These are phyloP conservation scores for Drosophila jambulina DNA, from an alignment of 1,140 invertebrate genomes.

Conservation along the genomic window DNA sequence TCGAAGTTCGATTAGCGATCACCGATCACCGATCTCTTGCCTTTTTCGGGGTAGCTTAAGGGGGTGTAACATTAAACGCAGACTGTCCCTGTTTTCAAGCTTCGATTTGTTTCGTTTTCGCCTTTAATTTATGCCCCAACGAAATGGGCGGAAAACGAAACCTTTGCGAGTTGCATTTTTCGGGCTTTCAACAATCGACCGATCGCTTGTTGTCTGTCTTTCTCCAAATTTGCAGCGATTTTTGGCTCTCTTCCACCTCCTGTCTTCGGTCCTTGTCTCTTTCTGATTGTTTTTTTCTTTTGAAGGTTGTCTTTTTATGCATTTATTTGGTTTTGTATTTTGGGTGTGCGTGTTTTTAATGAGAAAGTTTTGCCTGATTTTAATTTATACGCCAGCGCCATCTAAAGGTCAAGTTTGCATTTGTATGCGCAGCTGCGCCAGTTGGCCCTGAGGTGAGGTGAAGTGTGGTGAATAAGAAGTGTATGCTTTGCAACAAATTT, in stretches of 20 bases:
- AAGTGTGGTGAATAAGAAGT: background rate
- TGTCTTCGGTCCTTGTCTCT: slow-evolving; percentile 45
- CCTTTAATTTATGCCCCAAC: slow-evolving; percentile 60
- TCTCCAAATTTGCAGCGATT: slow-evolving; percentile 14
- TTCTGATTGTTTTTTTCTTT: slow-evolving; percentile 12
- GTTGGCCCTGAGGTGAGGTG: slow-evolving; percentile 2
- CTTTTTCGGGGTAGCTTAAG: background rate
- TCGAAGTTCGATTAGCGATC: slow-evolving; percentile 4
- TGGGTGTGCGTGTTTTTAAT: slow-evolving; percentile 48
- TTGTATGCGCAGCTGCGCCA: slow-evolving; percentile 53
- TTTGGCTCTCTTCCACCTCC: slow-evolving; percentile 9
- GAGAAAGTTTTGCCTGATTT: slow-evolving; percentile 67
- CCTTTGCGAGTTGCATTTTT: slow-evolving; percentile 22
- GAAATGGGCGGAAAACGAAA: slow-evolving; percentile 44
- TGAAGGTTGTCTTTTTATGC: slow-evolving; percentile 53
- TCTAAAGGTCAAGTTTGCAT: slow-evolving; percentile 75
- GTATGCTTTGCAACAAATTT: background rate
- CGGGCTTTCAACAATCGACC: slow-evolving; percentile 29
- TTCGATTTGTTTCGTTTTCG: slow-evolving; percentile 34
- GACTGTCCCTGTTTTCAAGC: slow-evolving; percentile 10
- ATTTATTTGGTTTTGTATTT: slow-evolving; percentile 1
- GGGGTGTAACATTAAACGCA: slow-evolving; percentile 50
- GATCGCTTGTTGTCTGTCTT: slow-evolving; percentile 20
- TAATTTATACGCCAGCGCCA: slow-evolving; percentile 50
- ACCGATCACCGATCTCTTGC: background rate